Evolutionary conservation across 2,888 invertebrate genomes (phyloP), one percentile per base, ranked within the genome.

Genomic region (Sphinx pinastri): DNA sequence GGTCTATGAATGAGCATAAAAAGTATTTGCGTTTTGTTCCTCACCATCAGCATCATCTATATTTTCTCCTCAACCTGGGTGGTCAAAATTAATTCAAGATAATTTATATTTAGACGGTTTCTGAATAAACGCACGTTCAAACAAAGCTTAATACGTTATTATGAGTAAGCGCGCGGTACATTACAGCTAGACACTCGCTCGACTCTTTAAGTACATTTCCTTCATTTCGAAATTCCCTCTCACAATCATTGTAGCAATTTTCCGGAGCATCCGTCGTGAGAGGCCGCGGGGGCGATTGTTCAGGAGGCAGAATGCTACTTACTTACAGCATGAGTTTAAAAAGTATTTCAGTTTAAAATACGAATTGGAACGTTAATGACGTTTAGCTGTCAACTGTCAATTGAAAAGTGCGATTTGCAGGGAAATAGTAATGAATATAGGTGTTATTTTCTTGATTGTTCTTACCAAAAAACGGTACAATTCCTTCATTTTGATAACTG

Each of bases 171-270:
- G 47, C 31, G 71, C 25, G 58, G 67, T 70, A 70, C 67, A 70
- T 70, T 70, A 70, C 67, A 67, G 14, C 31, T 55, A 68, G 71
- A 72, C 68, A 68, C 57, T 67, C 68, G 66, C 72, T 72, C 75
- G 70, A 81, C 84, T 81, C 81, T 83, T 84, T 84, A 88, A 88
- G 91, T 88, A 89, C 86, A 82, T 88, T 91, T 92, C 92, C 93
- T 92, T 93, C 93, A 93, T 93, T 92, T 90, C 89, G 90, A 83
- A 85, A 93, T 92, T 91, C 92, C 85, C 89, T 87, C 91, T 90
- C 85, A 88, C 92, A 91, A 93, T 93, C 91, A 93, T 93, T 93
- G 93, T 92, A 92, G 92, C 93, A 93, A 93, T 93, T 92, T 93
- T 93, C 93, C 90, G 87, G 89, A 79, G 91, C 91, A 91, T 92